Conservation (phyloP, 1,140 invertebrate species). For the Sarcophaga peregrina region DNA sequence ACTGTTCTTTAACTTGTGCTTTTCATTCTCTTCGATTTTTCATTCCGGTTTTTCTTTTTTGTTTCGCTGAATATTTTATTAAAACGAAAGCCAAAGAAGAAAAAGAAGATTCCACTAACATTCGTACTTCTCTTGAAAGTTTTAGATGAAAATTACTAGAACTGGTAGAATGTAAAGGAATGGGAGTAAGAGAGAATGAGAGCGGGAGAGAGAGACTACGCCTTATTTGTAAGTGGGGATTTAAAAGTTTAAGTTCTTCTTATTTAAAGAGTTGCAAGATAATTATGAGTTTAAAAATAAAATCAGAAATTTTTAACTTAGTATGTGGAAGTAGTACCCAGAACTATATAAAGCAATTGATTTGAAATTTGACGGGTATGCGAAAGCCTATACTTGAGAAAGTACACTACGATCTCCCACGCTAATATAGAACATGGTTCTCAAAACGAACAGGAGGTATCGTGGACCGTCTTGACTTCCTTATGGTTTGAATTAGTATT, state of each 20-base stretch:
- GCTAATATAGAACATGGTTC: conserved; percentile 9
- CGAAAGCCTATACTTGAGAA: conserved; percentile 44
- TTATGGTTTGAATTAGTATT: no score
- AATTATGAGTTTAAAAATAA: no score
- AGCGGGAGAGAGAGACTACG: no score
- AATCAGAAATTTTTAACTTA: no score
- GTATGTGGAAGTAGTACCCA: no score
- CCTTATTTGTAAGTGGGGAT: neutral
- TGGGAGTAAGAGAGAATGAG: neutral
- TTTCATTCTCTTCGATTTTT: conserved; percentile 8
- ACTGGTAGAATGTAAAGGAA: neutral
- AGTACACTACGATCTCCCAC: conserved; percentile 42
- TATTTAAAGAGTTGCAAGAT: no score
- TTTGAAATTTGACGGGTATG: no score
- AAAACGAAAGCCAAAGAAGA: neutral
- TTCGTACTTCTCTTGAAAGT: neutral
- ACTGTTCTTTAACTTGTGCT: conserved; percentile 10
- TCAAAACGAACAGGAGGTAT: conserved; percentile 3
- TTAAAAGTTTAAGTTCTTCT: neutral
- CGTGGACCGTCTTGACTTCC: neutral
- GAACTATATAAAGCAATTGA: no score
- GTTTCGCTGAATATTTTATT: neutral
- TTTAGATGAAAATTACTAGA: neutral
- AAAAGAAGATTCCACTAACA: neutral
- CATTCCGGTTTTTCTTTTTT: neutral